Base-by-base conservation (phyloP, 2,888 invertebrate species). In the Heliconius sara region DNA sequence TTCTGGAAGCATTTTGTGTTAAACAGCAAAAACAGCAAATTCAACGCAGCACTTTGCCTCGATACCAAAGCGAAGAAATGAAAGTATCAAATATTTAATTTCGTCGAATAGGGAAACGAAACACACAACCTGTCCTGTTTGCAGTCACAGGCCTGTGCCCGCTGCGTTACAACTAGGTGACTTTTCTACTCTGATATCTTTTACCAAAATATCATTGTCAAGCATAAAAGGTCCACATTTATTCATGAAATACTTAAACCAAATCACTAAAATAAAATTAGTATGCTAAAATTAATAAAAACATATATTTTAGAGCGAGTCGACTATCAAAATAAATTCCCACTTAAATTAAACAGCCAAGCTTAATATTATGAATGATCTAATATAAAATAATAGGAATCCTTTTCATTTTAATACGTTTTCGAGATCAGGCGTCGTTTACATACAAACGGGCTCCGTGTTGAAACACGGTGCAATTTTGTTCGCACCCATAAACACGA, bases 371-470 rank as follows among this genome's bases (percentile, higher is more conserved):
- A 76, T 72, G 71, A 78, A 80, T 72, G 71, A 30, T 78, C 72
- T 72, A 81, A 86, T 89, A 88, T 88, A 87, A 88, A 86, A 85
- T 89, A 88, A 89, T 88, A 79, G 81, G 88, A 91, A 91, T 91
- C 92, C 90, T 87, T 87, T 87, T 87, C 84, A 83, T 90, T 91
- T 89, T 87, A 91, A 88, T 89, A 87, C 87, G 85, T 88, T 88
- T 81, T 47, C 52, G 75, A 77, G 75, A 91, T 91, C 88, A 89
- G 86, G 86, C 87, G 88, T 88, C 89, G 88, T 93, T 92, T 90
- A 87, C 87, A 89, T 88, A 87, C 87, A 89, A 92, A 93, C 87
- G 85, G 77, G 67, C 70, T 86, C 85, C 84, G 85, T 85, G 84
- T 85, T 85, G 87, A 85, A 86, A 86, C 88, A 88, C 84, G 83